Percentiles rank a stretch among this genome's conserved stretches.
These are phyloP conservation scores for Dryobates pubescens DNA, from an alignment of 2,797 vertebrate genomes.

Conservation along the genomic window DNA sequence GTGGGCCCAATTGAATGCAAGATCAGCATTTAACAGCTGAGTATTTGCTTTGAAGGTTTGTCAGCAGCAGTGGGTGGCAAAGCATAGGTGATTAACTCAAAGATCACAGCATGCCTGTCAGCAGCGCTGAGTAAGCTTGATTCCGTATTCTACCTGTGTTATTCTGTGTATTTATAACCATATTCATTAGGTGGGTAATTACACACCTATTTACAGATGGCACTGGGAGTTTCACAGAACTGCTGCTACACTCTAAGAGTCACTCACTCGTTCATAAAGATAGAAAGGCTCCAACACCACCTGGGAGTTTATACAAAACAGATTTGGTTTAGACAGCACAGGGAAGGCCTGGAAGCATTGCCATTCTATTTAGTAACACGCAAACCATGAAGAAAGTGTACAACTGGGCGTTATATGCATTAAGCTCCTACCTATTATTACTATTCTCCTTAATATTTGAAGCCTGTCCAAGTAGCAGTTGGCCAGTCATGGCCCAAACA, in stretches of 20 bases:
- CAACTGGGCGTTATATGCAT: not conserved
- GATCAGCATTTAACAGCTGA: not conserved
- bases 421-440: not conserved
- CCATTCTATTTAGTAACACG: not conserved
- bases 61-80: not conserved
- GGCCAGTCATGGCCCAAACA: not conserved
- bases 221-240: not conserved
- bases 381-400: not conserved
- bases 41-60: conserved; percentile 5
- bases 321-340: not conserved
- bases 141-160: not conserved
- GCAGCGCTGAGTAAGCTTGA: not conserved
- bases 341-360: not conserved
- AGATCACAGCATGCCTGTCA: conserved; percentile 15
- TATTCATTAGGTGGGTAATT: not conserved
- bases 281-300: not conserved
- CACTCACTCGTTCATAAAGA: not conserved
- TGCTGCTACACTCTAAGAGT: not conserved
- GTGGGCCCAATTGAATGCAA: not conserved
- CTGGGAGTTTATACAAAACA: not conserved
- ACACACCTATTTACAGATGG: not conserved
- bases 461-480: not conserved
- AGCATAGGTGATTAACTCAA: not conserved
- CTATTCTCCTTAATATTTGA: not conserved
- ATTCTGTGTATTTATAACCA: not conserved